Evolutionary conservation across 1,140 invertebrate species (phyloP), one percentile per base, ranked within the genome.

Genomic region (Aphelenchoides besseyi): DNA sequence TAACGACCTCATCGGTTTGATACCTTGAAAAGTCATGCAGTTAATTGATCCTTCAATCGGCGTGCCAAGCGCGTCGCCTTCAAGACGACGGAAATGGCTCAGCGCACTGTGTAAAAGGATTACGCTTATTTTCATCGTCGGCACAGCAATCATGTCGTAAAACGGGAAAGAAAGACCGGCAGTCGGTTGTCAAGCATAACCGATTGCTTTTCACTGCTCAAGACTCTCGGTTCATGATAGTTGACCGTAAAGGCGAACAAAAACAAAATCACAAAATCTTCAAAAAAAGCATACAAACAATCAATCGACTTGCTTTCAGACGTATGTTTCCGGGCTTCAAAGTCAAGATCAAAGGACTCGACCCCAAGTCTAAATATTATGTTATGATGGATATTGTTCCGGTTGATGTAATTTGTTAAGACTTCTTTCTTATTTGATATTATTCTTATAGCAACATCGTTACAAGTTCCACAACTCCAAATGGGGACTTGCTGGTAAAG

Each of bases 281-380:
- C 23, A 48, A n/a, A n/a, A n/a, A n/a, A n/a, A n/a, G 12, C 23
- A 23, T 48, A 16, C 41, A 48, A 48, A 12, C 23, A 48, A 48
- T 48, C 41, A 48, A 23, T 16, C 41, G 41, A 48, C 41, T 16
- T 48, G 12, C 33, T 78, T 85, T 66, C 73, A 90, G 95, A 71
- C 88, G 95, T 64, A 97, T 98, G 93, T 98, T 98, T 85, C 95
- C 95, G 0, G 96, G 94, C 0, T 94, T 97, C 85, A 90, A 92
- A 88, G 90, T 91, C 3, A 89, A 91, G 35, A 87, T 98, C 0
- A 91, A 90, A 70, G 95, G 95, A 0, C 86, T 98, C 76, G 93
- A 97, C 86, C 90, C 92, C 1, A 89, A 89, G 72, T 89, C 92
- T 0, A 93, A 96, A 69, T 98, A 97, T 83, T 91, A 75, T 53